Conservation (phyloP, 2,113 vertebrate genomes). For the Clarias magur region DNA sequence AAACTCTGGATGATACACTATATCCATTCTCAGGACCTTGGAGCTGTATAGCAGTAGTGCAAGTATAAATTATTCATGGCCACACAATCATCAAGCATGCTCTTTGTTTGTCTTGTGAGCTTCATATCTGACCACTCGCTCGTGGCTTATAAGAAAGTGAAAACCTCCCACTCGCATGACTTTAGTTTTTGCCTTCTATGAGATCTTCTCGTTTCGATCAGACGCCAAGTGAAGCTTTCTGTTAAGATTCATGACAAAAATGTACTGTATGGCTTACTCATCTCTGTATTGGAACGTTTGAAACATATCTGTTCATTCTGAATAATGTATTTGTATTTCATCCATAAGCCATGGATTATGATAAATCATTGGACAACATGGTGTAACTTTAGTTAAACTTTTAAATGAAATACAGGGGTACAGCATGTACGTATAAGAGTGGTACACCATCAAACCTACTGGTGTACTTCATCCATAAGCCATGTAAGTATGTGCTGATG, state of each 20-base stretch:
- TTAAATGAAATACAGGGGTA: too few species aligned
- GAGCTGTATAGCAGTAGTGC: background rate
- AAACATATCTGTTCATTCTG: background rate
- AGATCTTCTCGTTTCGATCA: background rate
- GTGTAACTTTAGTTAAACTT: too few species aligned
- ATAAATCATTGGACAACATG: too few species aligned
- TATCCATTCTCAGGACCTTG: background rate
- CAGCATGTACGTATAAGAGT: too few species aligned
- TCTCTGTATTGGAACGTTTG: background rate
- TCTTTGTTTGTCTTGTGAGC: background rate
- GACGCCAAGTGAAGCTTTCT: background rate
- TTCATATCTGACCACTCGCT: background rate
- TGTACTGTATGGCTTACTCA: too few species aligned
- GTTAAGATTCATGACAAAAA: background rate
- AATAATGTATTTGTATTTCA: background rate
- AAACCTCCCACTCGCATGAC: background rate
- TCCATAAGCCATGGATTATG: background rate
- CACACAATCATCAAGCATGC: conserved; percentile 8
- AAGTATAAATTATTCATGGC: conserved; percentile 10
- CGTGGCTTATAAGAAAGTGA: background rate
- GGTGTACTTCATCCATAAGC: background rate
- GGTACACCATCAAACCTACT: too few species aligned
- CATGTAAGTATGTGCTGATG: background rate
- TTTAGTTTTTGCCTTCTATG: background rate
- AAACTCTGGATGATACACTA: background rate